Conservation (phyloP, 2,888 invertebrate genomes). For the Alcis repandata region DNA sequence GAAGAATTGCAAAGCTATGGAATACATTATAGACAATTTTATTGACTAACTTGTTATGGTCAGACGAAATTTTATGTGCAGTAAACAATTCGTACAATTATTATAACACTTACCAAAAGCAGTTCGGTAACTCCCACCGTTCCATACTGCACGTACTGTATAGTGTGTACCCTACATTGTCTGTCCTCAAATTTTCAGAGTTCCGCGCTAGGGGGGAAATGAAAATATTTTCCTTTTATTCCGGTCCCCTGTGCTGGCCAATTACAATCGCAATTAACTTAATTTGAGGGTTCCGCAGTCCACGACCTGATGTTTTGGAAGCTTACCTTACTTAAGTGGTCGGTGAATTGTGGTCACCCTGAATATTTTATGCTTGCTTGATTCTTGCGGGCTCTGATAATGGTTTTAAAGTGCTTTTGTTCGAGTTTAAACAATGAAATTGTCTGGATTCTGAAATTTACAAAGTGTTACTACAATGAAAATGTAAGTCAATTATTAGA, state of each 20-base stretch:
- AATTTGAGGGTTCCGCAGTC: conserved; percentile 73
- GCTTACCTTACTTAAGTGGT: conserved; percentile 70
- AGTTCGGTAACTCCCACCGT: background rate
- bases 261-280: conserved; percentile 81
- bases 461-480: conserved; percentile 13
- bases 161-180: conserved; percentile 11
- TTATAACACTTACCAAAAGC: background rate
- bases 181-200: conserved; percentile 34
- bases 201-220: conserved; percentile 50
- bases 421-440: conserved; percentile 30
- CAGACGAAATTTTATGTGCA: no score
- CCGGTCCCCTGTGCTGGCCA: conserved; percentile 68
- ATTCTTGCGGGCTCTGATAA: conserved; percentile 38
- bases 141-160: conserved; percentile 22
- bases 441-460: conserved; percentile 25
- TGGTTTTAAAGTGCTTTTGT: conserved; percentile 38
- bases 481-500: background rate
- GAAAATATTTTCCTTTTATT: conserved; percentile 79
- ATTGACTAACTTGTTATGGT: no score
- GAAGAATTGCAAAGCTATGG: no score
- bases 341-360: conserved; percentile 60
- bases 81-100: no score
- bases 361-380: conserved; percentile 46
- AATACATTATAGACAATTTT: no score
- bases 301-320: conserved; percentile 61